These are phyloP conservation scores for Melanostoma mellinum DNA, from an alignment of 2,888 invertebrate genomes.

Conservation along the genomic window DNA sequence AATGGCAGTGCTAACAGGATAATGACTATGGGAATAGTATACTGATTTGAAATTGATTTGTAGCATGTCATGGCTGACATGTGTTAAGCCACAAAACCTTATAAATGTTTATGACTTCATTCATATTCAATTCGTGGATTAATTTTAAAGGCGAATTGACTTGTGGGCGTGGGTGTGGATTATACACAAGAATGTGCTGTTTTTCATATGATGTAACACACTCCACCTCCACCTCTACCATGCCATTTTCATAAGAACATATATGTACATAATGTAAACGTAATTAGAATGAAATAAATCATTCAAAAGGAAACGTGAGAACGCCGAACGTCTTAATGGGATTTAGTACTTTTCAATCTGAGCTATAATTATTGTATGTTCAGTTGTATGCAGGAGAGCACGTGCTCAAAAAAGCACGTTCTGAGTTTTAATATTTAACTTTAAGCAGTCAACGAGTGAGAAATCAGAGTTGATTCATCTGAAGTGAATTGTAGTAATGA, in stretches of 20 bases:
- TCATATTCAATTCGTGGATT: conserved; percentile 20
- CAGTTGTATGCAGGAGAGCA: too few species aligned
- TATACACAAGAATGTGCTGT: neutral
- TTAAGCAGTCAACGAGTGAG: too few species aligned
- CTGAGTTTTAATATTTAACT: too few species aligned
- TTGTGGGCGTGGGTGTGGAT: too few species aligned
- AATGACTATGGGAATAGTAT: conserved; percentile 13
- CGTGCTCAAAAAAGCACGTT: too few species aligned
- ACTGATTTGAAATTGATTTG: conserved; percentile 39
- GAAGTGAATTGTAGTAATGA: too few species aligned
- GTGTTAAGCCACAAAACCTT: too few species aligned
- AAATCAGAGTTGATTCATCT: too few species aligned
- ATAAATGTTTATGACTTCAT: neutral
- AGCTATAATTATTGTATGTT: too few species aligned
- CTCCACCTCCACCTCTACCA: neutral
- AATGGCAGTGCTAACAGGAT: conserved; percentile 40
- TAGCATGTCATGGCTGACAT: conserved; percentile 1
- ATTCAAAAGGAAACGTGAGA: conserved; percentile 41
- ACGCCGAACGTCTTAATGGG: conserved; percentile 16
- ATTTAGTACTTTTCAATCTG: too few species aligned
- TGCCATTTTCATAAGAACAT: neutral
- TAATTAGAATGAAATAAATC: conserved; percentile 56
- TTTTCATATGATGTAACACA: neutral
- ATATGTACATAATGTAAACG: conserved; percentile 2
- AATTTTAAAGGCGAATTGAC: conserved; percentile 18